phyloP scores from a whole-genome alignment of 2,797 vertebrate species.

The Epinephelus malabaricus region DNA sequence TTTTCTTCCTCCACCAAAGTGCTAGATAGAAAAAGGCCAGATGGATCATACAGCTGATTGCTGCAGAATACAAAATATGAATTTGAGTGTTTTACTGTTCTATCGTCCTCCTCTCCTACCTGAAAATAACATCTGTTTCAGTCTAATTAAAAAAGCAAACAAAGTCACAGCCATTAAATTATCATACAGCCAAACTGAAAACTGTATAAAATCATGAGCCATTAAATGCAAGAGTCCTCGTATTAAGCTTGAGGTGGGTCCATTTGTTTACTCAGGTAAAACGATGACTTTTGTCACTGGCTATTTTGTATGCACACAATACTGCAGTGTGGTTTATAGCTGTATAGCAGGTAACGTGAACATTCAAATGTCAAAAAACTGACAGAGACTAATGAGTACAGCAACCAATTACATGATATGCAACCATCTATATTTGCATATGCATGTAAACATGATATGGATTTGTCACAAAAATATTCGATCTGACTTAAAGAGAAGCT shows the following conservation, averaged over 20 bases:
- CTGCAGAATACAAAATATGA: conserved; percentile 29
- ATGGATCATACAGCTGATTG: conserved; percentile 20
- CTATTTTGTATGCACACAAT: no score
- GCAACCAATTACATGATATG: neutral
- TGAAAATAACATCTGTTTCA: conserved; percentile 33
- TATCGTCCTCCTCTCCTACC: conserved; percentile 5
- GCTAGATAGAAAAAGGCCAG: conserved; percentile 9
- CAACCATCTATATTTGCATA: neutral
- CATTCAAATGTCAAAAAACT: neutral
- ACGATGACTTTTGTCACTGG: neutral
- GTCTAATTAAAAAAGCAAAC: conserved; percentile 29
- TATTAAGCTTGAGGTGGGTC: neutral
- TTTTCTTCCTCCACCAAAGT: conserved; percentile 37
- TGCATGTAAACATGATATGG: neutral
- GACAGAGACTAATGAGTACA: neutral
- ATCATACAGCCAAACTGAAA: conserved; percentile 11
- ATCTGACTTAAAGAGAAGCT: neutral
- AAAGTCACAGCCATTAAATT: conserved; percentile 24
- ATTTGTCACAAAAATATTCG: neutral
- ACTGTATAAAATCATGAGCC: conserved; percentile 1
- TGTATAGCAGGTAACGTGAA: neutral
- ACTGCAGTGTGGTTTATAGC: neutral
- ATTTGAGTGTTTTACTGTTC: conserved; percentile 21
- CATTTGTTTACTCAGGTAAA: conserved; percentile 1
- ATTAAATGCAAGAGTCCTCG: neutral